These are phyloP conservation scores for Oreortyx pictus DNA, from an alignment of 2,797 vertebrate genomes.

Conservation along the genomic window DNA sequence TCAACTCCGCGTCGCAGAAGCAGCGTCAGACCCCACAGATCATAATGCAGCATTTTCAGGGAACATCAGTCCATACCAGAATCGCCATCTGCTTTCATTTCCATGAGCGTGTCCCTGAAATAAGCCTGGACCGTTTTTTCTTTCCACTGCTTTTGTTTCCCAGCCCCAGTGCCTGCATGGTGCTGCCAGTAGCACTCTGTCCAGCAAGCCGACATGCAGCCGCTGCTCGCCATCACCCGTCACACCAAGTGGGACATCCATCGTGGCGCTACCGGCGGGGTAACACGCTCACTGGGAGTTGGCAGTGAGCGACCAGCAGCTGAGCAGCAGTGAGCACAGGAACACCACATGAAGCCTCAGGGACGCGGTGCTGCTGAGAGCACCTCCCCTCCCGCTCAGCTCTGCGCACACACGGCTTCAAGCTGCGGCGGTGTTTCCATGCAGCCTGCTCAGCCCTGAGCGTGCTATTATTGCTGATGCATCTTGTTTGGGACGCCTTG, in stretches of 20 bases:
- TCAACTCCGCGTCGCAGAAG: neutral
- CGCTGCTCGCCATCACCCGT: neutral
- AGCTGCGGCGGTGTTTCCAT: neutral
- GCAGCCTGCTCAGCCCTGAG: neutral
- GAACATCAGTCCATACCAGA: neutral
- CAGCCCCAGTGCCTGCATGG: neutral
- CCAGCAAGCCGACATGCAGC: neutral
- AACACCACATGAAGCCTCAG: neutral
- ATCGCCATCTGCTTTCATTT: neutral
- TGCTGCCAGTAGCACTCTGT: neutral
- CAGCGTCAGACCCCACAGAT: neutral
- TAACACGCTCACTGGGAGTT: neutral
- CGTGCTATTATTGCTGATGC: neutral
- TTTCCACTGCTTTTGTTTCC: neutral
- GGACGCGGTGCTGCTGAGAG: neutral
- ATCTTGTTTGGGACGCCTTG: conserved; percentile 21
- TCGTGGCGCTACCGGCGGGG: neutral
- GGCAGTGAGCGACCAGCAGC: neutral
- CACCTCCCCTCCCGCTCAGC: neutral
- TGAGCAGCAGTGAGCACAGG: neutral
- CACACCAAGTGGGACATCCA: neutral
- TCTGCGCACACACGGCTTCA: neutral
- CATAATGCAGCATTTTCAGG: neutral
- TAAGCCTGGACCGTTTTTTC: neutral
- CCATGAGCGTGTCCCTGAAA: neutral